Percentiles rank a stretch among this genome's conserved stretches.
Conservation (phyloP, 2,113 vertebrate species). For the Boulengeromyrus knoepffleri region DNA sequence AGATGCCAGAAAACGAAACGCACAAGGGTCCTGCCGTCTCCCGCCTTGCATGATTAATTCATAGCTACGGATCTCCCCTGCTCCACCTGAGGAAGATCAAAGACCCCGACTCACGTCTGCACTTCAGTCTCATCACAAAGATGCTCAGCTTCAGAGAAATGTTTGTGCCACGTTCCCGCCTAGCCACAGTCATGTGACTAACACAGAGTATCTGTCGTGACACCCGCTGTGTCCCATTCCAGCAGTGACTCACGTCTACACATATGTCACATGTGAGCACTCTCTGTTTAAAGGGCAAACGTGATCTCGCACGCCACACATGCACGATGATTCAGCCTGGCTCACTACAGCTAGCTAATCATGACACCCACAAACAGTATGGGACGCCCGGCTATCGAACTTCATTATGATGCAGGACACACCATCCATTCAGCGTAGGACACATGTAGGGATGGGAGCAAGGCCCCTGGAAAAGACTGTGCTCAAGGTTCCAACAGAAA, state of each 20-base stretch:
- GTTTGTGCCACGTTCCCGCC: neutral
- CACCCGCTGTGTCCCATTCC: neutral
- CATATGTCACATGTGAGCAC: neutral
- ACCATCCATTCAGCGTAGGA: neutral
- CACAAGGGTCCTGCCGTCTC: neutral
- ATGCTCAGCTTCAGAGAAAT: neutral
- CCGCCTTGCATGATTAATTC: neutral
- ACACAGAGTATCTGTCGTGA: neutral
- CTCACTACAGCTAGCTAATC: neutral
- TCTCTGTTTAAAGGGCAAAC: neutral
- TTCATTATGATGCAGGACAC: neutral
- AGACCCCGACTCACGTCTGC: neutral
- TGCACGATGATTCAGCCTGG: neutral
- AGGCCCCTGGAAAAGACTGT: neutral
- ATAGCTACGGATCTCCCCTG: neutral
- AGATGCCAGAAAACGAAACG: neutral
- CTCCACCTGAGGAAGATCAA: neutral
- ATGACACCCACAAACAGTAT: neutral
- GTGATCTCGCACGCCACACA: neutral
- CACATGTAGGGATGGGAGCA: neutral
- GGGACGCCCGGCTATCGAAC: neutral
- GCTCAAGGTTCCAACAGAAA: neutral
- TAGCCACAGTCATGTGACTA: neutral
- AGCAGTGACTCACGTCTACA: neutral
- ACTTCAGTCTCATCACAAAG: neutral